Percentiles rank a stretch among this genome's conserved stretches.
These are phyloP conservation scores for Simalia tracyae DNA, from an alignment of 2,797 vertebrate genomes.

Conservation along the genomic window DNA sequence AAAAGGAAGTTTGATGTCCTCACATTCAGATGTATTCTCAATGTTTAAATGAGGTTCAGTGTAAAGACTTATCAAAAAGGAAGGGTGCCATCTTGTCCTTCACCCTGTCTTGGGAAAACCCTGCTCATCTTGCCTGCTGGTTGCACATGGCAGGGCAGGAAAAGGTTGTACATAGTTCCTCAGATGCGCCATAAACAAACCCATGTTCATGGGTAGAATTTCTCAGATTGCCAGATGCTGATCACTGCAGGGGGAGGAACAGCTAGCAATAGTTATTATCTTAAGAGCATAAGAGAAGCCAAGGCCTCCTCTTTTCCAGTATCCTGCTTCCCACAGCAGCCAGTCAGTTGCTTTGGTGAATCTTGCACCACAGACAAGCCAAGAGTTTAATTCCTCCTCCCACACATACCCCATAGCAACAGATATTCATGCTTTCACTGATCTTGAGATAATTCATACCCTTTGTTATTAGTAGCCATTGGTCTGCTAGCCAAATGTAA, in stretches of 20 bases:
- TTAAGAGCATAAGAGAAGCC: not conserved
- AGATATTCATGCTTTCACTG: not conserved
- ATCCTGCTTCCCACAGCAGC: not conserved
- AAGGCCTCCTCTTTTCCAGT: not conserved
- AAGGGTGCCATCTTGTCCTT: not conserved
- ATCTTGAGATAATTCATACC: not conserved
- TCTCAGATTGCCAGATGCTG: not conserved
- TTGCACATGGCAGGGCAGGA: not conserved
- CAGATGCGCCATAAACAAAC: not conserved
- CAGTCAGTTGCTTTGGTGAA: not conserved
- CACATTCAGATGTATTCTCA: too few species aligned
- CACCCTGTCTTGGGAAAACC: not conserved
- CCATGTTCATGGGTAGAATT: not conserved
- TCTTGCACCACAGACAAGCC: not conserved
- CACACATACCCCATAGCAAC: not conserved
- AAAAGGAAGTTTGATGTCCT: too few species aligned
- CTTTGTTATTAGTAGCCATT: not conserved
- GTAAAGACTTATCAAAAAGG: too few species aligned
- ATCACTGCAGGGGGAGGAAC: not conserved
- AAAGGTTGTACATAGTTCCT: not conserved
- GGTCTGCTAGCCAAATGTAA: not conserved
- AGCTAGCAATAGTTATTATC: not conserved
- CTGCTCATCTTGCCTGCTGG: not conserved
- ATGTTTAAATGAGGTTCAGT: too few species aligned
- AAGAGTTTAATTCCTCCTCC: not conserved